phyloP scores from a whole-genome alignment of 2,888 invertebrate species.

The Odontomyia ornata region DNA sequence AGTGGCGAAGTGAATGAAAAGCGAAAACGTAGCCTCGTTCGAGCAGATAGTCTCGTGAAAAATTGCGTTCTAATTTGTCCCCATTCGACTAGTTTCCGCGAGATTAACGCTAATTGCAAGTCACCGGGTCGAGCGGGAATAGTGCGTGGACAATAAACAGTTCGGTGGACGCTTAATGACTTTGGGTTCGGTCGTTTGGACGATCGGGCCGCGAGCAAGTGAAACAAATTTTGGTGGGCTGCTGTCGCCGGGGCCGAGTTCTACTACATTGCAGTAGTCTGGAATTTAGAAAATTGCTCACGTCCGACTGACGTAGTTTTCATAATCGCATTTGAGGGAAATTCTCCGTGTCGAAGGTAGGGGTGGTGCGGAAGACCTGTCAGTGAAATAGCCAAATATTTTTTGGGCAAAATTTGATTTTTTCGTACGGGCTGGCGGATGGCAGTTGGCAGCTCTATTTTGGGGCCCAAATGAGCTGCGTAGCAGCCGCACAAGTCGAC shows the following conservation, averaged over 20 bases:
- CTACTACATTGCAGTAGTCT: slow-evolving; percentile 21
- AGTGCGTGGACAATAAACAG: background rate
- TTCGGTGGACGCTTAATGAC: background rate
- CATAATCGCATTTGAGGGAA: slow-evolving; percentile 4
- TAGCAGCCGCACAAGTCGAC: background rate
- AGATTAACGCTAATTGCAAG: background rate
- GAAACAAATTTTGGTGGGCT: slow-evolving; percentile 4
- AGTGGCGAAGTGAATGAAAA: slow-evolving; percentile 45
- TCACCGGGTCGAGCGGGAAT: background rate
- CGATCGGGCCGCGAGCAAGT: slow-evolving; percentile 18
- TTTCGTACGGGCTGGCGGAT: background rate
- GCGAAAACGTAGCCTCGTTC: slow-evolving; percentile 42
- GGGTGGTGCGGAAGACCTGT: background rate
- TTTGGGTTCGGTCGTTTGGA: slow-evolving; percentile 23
- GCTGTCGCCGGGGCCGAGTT: slow-evolving; percentile 14
- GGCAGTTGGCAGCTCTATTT: slow-evolving; percentile 21
- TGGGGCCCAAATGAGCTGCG: slow-evolving; percentile 28
- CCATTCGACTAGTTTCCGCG: slow-evolving; percentile 23
- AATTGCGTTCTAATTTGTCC: slow-evolving; percentile 48
- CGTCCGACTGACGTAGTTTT: slow-evolving; percentile 18
- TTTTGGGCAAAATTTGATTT: background rate
- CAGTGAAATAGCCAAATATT: background rate
- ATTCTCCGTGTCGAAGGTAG: slow-evolving; percentile 23
- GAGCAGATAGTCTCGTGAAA: slow-evolving; percentile 44
- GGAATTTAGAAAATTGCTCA: slow-evolving; percentile 18